Percentiles rank a stretch among this genome's conserved stretches.
phyloP scores from a whole-genome alignment of 2,888 invertebrate genomes.

The Macrosoma leucophasiata region DNA sequence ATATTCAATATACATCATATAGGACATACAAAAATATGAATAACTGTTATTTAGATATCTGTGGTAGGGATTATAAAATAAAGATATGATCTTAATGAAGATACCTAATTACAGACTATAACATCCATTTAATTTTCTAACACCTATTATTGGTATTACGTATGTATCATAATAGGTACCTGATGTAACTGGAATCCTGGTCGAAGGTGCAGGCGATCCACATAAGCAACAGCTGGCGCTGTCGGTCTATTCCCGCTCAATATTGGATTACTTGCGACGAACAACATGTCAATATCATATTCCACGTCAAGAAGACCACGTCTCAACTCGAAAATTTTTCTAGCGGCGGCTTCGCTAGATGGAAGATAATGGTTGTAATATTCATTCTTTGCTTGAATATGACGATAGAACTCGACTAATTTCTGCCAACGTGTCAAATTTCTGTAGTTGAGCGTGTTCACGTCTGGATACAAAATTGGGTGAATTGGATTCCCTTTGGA shows the following conservation, averaged over 20 bases:
- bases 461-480: constrained; percentile 68
- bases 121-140: too few species aligned
- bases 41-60: too few species aligned
- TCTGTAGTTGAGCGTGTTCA: constrained; percentile 54
- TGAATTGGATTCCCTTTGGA: constrained; percentile 71
- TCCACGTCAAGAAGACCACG: constrained; percentile 53
- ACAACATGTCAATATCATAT: constrained; percentile 58
- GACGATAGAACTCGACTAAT: constrained; percentile 44
- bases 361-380: constrained; percentile 54
- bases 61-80: too few species aligned
- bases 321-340: constrained; percentile 50
- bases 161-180: constrained; percentile 32
- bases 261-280: constrained; percentile 54
- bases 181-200: constrained; percentile 45
- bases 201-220: constrained; percentile 59
- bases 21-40: too few species aligned
- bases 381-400: constrained; percentile 47
- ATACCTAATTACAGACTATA: too few species aligned
- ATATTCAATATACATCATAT: too few species aligned
- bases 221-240: constrained; percentile 50
- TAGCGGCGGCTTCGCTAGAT: constrained; percentile 51
- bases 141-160: too few species aligned
- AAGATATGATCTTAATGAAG: too few species aligned
- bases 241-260: constrained; percentile 57
- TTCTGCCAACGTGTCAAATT: constrained; percentile 59